Evolutionary conservation across 2,113 vertebrate species (phyloP), one percentile per base, ranked within the genome.

Genomic region (Paradisaea rubra): DNA sequence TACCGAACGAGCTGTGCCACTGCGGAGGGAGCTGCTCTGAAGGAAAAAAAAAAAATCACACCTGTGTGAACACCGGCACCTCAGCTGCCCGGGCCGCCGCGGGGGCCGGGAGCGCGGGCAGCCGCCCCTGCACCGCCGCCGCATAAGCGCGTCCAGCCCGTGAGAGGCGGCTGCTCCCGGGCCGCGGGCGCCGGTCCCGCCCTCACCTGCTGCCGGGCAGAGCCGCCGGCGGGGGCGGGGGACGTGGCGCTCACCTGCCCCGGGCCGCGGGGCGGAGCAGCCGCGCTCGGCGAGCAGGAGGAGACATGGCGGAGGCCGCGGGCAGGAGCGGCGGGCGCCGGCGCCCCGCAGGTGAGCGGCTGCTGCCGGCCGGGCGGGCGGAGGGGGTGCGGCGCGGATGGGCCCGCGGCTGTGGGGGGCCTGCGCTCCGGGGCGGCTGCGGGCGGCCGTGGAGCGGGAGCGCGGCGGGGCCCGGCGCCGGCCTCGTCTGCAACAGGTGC

Each of bases 181-280:
- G 33, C 64, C 11, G 57, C 28, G 31, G 84, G 39, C 17, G 39
- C 44, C 19, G 60, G 49, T 60, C 19, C 91, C 69, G 70, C 85
- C 92, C 77, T 86, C 91, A 98, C 97, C 96, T 98, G 98, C 56
- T 42, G 24, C 35, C 50, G 21, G 54, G 77, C 53, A 37, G 28
- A 28, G 33, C 56, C 39, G 49, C 35, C 44, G 45, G 42, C 23
- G 45, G 49, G 50, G 57, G 59, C 42, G 60, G 39, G 78, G 61
- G 20, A 52, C 80, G 88, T n/a, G 77, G 78, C 82, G 64, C 45
- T 60, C 83, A 94, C 86, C 92, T 91, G 91, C 81, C 65, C 63
- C 25, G 31, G 80, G 50, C 42, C 18, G 64, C 79, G 87, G 93
- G 90, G 94, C 79, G 95, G 93, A 71, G 93, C 86, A 39, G 81